Percentiles rank a stretch among this genome's conserved stretches.
Evolutionary conservation across 2,888 invertebrate species (phyloP).

Genomic region (Synanthedon tipuliformis): DNA sequence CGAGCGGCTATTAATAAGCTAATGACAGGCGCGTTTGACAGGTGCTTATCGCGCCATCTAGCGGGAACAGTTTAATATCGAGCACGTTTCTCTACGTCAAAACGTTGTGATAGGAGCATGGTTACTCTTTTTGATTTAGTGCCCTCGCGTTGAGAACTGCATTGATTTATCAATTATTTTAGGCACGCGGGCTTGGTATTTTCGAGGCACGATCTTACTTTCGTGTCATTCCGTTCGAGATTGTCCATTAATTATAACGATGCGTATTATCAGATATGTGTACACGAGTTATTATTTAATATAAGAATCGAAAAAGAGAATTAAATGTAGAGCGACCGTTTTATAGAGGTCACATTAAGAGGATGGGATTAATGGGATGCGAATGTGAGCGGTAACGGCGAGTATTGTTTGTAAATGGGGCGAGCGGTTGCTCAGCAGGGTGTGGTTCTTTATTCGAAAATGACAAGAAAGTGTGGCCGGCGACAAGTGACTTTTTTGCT

Average conservation of each 20-base stretch:
- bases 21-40: constrained; percentile 66
- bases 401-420: constrained; percentile 56
- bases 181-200: constrained; percentile 60
- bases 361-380: constrained; percentile 25
- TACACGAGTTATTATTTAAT: constrained; percentile 35
- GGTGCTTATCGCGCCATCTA: constrained; percentile 66
- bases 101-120: constrained; percentile 57
- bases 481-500: background rate
- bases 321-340: background rate
- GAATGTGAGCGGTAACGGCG: constrained; percentile 23
- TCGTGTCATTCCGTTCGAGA: constrained; percentile 60
- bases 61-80: constrained; percentile 60
- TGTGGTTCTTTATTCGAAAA: constrained; percentile 28
- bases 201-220: constrained; percentile 61
- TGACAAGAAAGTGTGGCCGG: constrained; percentile 20
- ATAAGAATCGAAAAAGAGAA: background rate
- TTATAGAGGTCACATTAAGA: constrained; percentile 9
- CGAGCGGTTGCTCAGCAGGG: constrained; percentile 39
- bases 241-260: constrained; percentile 60
- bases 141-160: constrained; percentile 52
- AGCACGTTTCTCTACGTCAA: constrained; percentile 59
- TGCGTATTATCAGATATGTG: constrained; percentile 54
- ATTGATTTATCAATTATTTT: constrained; percentile 68
- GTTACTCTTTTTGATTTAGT: constrained; percentile 61
- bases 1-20: constrained; percentile 55